Percentiles rank a stretch among this genome's conserved stretches.
These are phyloP conservation scores for Smutsia gigantea DNA, from an alignment of 2,797 vertebrate genomes.

Conservation along the genomic window DNA sequence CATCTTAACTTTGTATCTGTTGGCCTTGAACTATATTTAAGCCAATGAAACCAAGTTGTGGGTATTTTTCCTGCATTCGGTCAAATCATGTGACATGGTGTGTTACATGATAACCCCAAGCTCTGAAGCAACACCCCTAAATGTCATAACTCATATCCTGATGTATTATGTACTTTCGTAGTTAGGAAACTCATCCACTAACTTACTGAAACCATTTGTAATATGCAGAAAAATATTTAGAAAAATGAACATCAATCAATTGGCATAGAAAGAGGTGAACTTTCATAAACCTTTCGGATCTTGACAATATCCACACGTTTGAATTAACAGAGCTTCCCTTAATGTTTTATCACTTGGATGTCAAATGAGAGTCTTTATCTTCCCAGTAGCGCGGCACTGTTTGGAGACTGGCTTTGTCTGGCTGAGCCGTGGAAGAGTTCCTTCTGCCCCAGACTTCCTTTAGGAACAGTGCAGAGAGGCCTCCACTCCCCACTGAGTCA, in stretches of 20 bases:
- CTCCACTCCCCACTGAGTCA: not conserved
- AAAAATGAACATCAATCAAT: not conserved
- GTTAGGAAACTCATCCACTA: constrained; percentile 13
- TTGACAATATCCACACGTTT: not conserved
- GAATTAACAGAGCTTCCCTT: not conserved
- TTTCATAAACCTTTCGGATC: not conserved
- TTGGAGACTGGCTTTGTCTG: not conserved
- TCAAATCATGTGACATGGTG: constrained; percentile 61
- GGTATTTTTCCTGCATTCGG: not conserved
- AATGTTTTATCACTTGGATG: not conserved
- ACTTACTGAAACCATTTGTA: not conserved
- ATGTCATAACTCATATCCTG: constrained; percentile 76
- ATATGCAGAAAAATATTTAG: not conserved
- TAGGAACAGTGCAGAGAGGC: not conserved
- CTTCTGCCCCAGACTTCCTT: not conserved
- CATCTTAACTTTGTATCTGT: constrained; percentile 37
- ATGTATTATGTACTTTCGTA: constrained; percentile 9
- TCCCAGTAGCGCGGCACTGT: not conserved
- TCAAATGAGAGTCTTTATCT: not conserved
- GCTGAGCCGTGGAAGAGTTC: not conserved
- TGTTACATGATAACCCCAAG: constrained; percentile 61
- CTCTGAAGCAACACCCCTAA: constrained; percentile 71
- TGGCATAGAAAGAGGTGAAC: not conserved
- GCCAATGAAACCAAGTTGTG: constrained; percentile 64
- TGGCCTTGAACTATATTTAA: constrained; percentile 70